Conservation (phyloP, 2,888 invertebrate genomes). For the Aphrophora alni region DNA sequence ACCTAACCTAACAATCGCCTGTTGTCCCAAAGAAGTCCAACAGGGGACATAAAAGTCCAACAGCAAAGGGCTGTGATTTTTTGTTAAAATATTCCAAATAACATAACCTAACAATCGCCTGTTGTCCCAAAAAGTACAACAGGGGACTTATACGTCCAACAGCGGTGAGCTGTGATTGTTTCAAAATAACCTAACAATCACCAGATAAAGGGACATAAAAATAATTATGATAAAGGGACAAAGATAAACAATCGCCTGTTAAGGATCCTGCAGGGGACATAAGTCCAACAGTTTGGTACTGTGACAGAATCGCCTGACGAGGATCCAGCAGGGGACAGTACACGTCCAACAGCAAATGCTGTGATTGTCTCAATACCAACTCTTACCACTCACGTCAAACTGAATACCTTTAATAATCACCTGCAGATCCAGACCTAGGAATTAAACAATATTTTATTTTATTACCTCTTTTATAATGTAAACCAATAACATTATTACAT, state of each 20-base stretch:
- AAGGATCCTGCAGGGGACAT: not conserved
- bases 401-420: not conserved
- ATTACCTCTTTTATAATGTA: not conserved
- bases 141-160: not conserved
- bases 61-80: not conserved
- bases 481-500: not conserved
- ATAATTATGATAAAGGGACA: not conserved
- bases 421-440: not conserved
- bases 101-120: not conserved
- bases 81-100: not conserved
- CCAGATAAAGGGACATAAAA: not conserved
- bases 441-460: not conserved
- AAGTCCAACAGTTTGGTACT: not conserved
- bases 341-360: slow-evolving; percentile 31
- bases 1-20: not conserved
- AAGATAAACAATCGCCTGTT: not conserved
- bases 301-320: slow-evolving; percentile 25
- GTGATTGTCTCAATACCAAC: slow-evolving; percentile 24
- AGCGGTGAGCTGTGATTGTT: not conserved
- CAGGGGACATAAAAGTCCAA: not conserved
- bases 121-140: not conserved
- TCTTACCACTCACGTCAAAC: not conserved
- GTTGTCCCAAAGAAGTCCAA: not conserved
- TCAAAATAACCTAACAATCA: not conserved
- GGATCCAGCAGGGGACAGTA: slow-evolving; percentile 19